phyloP scores from a whole-genome alignment of 2,113 vertebrate genomes.

The Sylvicapra grimmia region DNA sequence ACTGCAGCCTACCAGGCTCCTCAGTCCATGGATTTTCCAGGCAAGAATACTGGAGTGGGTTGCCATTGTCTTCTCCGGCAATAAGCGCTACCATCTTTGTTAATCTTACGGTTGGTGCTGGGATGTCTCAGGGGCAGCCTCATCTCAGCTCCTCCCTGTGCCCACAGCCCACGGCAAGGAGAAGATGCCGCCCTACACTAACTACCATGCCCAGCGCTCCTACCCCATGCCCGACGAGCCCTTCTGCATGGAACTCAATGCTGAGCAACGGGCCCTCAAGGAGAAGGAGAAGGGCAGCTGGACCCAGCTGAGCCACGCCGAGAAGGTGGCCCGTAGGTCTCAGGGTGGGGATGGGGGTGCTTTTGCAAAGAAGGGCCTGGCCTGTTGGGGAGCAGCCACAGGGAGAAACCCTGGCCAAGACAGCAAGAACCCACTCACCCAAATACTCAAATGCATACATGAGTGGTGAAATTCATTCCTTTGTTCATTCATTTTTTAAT shows the following conservation, averaged over 20 bases:
- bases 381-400: not conserved
- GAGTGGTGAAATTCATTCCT: not conserved
- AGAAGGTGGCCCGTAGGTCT: conserved; percentile 84
- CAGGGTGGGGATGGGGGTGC: not conserved
- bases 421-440: not conserved
- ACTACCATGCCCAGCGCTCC: conserved; percentile 78
- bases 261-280: conserved; percentile 80
- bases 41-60: too few species aligned
- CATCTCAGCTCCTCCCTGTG: not conserved
- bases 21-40: too few species aligned
- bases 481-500: not conserved
- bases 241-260: conserved; percentile 73
- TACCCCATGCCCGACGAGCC: conserved; percentile 82
- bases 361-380: not conserved
- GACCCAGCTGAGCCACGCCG: conserved; percentile 82
- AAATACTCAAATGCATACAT: not conserved
- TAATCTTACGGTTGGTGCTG: not conserved
- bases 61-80: not conserved
- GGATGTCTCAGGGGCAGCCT: not conserved
- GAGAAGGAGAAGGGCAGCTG: conserved; percentile 89
- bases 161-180: not conserved
- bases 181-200: conserved; percentile 77
- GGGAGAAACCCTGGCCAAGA: not conserved
- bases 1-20: too few species aligned
- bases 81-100: not conserved